These are phyloP conservation scores for Limnephilus marmoratus DNA, from an alignment of 2,888 invertebrate genomes.

Conservation along the genomic window DNA sequence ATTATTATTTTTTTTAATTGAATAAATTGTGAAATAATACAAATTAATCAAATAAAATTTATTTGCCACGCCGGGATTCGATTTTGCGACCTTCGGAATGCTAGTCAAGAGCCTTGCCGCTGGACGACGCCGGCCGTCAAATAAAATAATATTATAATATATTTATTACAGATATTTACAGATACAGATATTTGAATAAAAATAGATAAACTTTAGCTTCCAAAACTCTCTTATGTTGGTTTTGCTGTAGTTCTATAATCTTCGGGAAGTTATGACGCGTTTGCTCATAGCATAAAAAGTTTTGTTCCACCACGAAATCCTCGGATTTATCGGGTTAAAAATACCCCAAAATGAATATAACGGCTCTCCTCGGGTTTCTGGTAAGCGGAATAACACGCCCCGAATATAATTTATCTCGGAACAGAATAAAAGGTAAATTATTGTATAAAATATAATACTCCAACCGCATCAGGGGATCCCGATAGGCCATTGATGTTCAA, in stretches of 20 bases:
- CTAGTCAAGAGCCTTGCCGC: too few species aligned
- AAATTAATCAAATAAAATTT: too few species aligned
- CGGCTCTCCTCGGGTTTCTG: neutral
- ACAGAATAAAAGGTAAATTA: constrained; percentile 55
- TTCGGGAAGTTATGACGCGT: neutral
- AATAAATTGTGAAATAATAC: too few species aligned
- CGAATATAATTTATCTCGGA: constrained; percentile 52
- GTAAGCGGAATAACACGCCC: constrained; percentile 48
- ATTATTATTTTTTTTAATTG: too few species aligned
- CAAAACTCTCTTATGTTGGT: neutral
- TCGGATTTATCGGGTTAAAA: neutral
- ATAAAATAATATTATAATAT: too few species aligned
- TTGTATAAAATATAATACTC: constrained; percentile 48
- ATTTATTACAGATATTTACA: too few species aligned
- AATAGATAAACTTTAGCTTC: neutral
- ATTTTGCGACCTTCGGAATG: too few species aligned
- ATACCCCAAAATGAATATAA: neutral
- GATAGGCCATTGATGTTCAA: constrained; percentile 14
- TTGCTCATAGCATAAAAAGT: neutral
- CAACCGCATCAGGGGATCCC: neutral
- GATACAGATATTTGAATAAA: too few species aligned
- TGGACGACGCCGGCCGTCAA: too few species aligned
- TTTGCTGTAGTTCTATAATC: neutral
- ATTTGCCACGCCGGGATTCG: too few species aligned
- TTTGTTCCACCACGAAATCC: neutral